Evolutionary conservation across 2,113 vertebrate genomes (phyloP).

Genomic region (Myrmecophaga tridactyla): DNA sequence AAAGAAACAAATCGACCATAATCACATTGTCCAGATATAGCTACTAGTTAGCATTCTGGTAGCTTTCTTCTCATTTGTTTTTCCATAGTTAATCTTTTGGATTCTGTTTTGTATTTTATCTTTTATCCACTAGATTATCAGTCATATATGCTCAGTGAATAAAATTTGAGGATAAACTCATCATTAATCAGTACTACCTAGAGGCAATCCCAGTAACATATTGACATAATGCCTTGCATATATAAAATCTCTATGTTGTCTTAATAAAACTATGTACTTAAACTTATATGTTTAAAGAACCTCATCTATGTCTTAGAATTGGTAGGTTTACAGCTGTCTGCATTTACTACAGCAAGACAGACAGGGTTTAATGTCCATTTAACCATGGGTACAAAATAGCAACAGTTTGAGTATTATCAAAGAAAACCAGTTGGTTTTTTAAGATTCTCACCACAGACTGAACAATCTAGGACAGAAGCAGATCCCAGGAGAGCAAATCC

Average conservation of each 20-base stretch:
- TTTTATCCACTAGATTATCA: not conserved
- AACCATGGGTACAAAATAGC: not conserved
- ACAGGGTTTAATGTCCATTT: not conserved
- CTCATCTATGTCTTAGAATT: not conserved
- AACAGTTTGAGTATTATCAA: not conserved
- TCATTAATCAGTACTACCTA: not conserved
- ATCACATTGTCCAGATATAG: not conserved
- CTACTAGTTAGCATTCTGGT: not conserved
- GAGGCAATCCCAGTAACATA: not conserved
- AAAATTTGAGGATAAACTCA: not conserved
- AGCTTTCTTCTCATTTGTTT: conserved; percentile 38
- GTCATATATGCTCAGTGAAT: conserved; percentile 8
- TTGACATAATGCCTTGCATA: not conserved
- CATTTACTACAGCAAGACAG: not conserved
- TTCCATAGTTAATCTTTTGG: not conserved
- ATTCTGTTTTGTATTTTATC: conserved; percentile 41
- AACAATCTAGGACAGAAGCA: not conserved
- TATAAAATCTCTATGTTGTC: not conserved
- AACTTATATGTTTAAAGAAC: conserved; percentile 18
- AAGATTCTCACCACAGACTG: not conserved
- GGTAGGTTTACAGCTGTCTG: not conserved
- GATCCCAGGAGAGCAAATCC: not conserved
- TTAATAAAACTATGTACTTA: conserved; percentile 22
- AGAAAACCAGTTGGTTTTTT: not conserved
- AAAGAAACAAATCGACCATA: conserved; percentile 4